Evolutionary conservation across 2,113 vertebrate genomes (phyloP).

Genomic region (Chaetorhynchus papuensis): DNA sequence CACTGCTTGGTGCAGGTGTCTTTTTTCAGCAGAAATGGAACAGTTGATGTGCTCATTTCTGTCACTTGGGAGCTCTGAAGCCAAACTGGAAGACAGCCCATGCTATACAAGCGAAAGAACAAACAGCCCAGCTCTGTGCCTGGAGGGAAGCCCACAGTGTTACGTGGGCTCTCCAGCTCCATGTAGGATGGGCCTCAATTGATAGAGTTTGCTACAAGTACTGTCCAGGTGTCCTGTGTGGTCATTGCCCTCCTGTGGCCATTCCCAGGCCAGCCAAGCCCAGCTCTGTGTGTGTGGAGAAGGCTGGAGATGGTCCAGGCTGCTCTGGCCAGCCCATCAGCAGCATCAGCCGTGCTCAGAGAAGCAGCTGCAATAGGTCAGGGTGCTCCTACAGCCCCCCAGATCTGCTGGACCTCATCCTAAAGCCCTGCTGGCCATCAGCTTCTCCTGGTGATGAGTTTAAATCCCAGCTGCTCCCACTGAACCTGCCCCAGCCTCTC

Average conservation of each 20-base stretch:
- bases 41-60: background rate
- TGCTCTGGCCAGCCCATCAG: background rate
- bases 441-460: background rate
- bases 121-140: background rate
- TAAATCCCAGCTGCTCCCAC: background rate
- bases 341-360: background rate
- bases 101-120: background rate
- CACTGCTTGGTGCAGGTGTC: background rate
- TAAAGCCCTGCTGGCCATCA: background rate
- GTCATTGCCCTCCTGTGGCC: constrained; percentile 3
- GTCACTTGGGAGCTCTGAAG: background rate
- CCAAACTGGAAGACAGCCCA: background rate
- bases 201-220: background rate
- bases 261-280: background rate
- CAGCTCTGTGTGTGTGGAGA: background rate
- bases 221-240: background rate
- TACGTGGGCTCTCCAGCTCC: background rate
- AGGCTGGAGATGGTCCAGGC: background rate
- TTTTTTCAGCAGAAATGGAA: background rate
- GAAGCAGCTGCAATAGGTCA: background rate
- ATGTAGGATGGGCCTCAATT: background rate
- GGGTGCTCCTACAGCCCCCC: background rate
- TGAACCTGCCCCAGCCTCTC: background rate
- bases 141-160: background rate
- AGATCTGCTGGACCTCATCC: background rate